Percentiles rank a stretch among this genome's conserved stretches.
These are phyloP conservation scores for Henricia sp. DNA, from an alignment of 53 echinoderm and acorn worm species.

Conservation along the genomic window DNA sequence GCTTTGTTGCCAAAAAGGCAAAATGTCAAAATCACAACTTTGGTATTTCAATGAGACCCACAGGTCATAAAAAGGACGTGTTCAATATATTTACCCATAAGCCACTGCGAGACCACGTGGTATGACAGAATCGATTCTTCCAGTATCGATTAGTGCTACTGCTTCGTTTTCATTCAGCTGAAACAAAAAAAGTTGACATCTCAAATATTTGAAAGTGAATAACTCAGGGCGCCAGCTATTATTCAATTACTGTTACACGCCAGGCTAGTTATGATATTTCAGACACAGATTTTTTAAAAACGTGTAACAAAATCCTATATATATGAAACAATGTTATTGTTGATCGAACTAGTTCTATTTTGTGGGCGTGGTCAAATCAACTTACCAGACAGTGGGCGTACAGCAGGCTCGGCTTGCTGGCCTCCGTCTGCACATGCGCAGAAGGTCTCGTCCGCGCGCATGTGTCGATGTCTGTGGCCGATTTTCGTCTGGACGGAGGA, in stretches of 20 bases:
- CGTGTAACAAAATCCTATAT: no score
- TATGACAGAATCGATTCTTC: constrained; percentile 53
- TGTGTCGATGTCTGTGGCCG: constrained; percentile 79
- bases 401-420: constrained; percentile 58
- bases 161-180: constrained; percentile 74
- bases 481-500: constrained; percentile 69
- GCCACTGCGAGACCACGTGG: constrained; percentile 62
- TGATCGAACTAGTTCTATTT: no score
- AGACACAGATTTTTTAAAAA: no score
- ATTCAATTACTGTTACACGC: no score
- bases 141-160: constrained; percentile 67
- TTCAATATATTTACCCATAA: constrained; percentile 57
- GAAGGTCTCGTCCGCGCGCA: constrained; percentile 38
- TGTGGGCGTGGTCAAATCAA: background rate
- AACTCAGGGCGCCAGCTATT: no score
- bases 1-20: no score
- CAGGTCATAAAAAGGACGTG: no score
- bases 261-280: no score
- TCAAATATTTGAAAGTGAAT: background rate
- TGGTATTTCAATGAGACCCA: no score
- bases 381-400: constrained; percentile 79
- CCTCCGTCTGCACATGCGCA: constrained; percentile 28
- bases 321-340: no score
- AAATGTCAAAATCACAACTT: no score
- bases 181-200: no score